A percentile compares a stretch with the other conserved stretches of the same genome.
phyloP scores from a whole-genome alignment of 1,140 invertebrate species.

The Macrotrachela quadricornifera region DNA sequence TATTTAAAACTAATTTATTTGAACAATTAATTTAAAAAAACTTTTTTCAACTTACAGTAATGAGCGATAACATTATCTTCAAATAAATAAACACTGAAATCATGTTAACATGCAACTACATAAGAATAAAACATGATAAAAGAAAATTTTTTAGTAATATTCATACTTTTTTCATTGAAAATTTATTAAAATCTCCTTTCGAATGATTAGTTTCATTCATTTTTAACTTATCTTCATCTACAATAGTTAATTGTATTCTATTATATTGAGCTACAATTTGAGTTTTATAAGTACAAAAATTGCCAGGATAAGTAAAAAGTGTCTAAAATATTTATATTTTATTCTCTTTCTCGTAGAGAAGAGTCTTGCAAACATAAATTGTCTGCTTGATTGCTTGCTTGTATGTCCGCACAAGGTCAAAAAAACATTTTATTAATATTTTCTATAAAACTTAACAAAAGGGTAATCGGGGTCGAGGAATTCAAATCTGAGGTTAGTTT shows the following conservation, averaged over 20 bases:
- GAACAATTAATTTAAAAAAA: no score
- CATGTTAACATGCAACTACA: conserved; percentile 38
- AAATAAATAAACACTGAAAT: conserved; percentile 58
- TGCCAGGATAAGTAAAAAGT: conserved; percentile 80
- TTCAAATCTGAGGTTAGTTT: no score
- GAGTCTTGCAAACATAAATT: no score
- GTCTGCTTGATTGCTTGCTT: no score
- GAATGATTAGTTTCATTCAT: conserved; percentile 50
- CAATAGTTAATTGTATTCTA: conserved; percentile 57
- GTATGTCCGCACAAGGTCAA: no score
- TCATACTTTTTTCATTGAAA: conserved; percentile 71
- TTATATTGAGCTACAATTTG: conserved; percentile 84
- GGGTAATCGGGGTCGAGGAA: no score
- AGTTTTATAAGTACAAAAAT: conserved; percentile 68
- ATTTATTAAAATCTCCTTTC: conserved; percentile 65
- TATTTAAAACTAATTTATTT: conserved; percentile 41
- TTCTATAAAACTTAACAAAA: no score
- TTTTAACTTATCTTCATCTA: not conserved
- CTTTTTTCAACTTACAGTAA: conserved; percentile 32
- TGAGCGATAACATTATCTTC: conserved; percentile 92
- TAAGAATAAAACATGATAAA: no score
- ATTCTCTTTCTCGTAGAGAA: no score
- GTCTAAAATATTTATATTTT: conserved; percentile 61
- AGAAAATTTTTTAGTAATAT: conserved; percentile 5
- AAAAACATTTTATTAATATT: no score